Conservation (phyloP, 2,797 vertebrate species). For the Percopsis omiscomaycus region DNA sequence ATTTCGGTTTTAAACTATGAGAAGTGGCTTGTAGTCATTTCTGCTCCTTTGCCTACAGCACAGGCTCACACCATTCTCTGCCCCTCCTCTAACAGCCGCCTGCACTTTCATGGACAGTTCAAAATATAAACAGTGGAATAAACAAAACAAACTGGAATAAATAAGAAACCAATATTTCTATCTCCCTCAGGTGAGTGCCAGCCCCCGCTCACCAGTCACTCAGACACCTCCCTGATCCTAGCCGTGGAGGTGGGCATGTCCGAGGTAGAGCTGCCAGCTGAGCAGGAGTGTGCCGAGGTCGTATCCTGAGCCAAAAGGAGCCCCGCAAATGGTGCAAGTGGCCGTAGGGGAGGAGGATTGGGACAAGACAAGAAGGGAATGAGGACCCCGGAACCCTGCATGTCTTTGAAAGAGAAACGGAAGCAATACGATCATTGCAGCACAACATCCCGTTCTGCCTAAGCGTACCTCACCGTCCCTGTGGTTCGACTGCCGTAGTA, state of each 20-base stretch:
- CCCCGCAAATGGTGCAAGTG: conserved; percentile 18
- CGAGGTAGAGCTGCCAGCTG: conserved; percentile 83
- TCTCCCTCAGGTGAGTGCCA: conserved; percentile 87
- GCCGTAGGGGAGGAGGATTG: conserved; percentile 17
- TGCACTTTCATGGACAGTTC: neutral
- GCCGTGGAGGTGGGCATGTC: conserved; percentile 85
- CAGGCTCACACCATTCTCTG: too few relatives aligned
- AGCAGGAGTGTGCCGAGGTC: conserved; percentile 82
- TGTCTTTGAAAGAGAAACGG: conserved; percentile 29
- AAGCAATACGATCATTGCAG: conserved; percentile 78
- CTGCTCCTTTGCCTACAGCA: too few relatives aligned
- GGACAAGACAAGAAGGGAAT: conserved; percentile 22
- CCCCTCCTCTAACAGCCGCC: too few relatives aligned
- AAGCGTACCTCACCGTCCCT: conserved; percentile 1
- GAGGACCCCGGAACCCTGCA: conserved; percentile 4
- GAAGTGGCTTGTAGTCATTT: too few relatives aligned
- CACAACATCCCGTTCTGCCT: conserved; percentile 49
- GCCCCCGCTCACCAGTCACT: conserved; percentile 88
- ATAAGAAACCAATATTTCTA: neutral
- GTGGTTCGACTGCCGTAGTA: conserved; percentile 24
- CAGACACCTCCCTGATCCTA: conserved; percentile 87
- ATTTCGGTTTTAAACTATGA: too few relatives aligned
- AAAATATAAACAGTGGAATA: neutral
- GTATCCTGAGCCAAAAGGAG: conserved; percentile 81
- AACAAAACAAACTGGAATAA: too few relatives aligned